Evolutionary conservation across 2,797 vertebrate genomes (phyloP), one percentile per base, ranked within the genome.

Genomic region (Bucorvus abyssinicus): DNA sequence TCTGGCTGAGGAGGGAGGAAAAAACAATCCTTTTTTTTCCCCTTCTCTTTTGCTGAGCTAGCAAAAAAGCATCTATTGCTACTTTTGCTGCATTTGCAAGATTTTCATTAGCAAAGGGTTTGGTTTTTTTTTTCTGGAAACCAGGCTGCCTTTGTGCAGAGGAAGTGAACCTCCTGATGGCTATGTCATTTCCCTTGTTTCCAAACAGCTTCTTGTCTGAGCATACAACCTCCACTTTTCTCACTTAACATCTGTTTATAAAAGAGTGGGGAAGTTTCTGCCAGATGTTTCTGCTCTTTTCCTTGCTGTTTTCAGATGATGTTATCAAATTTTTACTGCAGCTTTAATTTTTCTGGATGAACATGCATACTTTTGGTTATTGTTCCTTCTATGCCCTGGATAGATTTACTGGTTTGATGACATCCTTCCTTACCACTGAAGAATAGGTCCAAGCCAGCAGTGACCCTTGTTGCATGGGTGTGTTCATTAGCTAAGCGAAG

Each of bases 131-230:
- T 88, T 93, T 85, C 94, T 93, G 59, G 94, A 94, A 93, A 93
- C 27, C 49, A 82, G 79, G 22, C 73, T 95, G 93, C 44, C 64
- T 93, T 92, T 94, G 60, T 84, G 61, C 27, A 20, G 91, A 92
- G 97, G 97, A 97, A 98, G 96, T 94, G 87, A 97, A 83, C 61
- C 93, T 97, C 91, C 89, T 80, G 80, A 89, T 6, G 8, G 56
- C 8, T 45, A 97, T 86, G 89, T 96, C 95, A 96, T 96, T 95
- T 96, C 97, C 94, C 87, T 50, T 49, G 40, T 91, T 95, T 95
- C 95, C 82, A 93, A 95, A 74, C 26, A 88, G 80, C 49, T 68
- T 27, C 73, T 88, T 65, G 50, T 91, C 76, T 47, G 16, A 91
- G 50, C 30, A 8, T 60, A 83, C 63, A 91, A 47, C 84, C 50